A percentile compares a stretch with the other conserved stretches of the same genome.
phyloP scores from a whole-genome alignment of 37 sponge, comb jelly and placozoan species.

The Mnemiopsis leidyi region DNA sequence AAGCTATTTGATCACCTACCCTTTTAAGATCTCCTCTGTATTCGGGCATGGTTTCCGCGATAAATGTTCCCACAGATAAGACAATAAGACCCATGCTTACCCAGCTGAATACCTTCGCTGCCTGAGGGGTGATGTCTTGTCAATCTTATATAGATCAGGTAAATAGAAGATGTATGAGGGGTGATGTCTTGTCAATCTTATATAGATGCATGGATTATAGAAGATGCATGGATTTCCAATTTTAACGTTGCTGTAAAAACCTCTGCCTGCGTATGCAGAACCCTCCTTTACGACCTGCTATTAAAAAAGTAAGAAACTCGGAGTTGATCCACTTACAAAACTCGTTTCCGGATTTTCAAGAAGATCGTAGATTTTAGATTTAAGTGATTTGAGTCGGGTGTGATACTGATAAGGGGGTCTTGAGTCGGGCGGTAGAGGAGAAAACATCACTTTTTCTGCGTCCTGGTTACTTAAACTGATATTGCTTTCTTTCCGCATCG shows the following conservation, averaged over 20 bases:
- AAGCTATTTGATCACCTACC: too few species aligned
- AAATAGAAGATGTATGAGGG: not conserved
- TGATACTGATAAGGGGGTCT: not conserved
- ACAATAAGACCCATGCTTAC: conserved; percentile 30
- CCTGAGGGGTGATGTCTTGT: not conserved
- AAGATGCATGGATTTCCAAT: too few species aligned
- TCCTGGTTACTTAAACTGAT: not conserved
- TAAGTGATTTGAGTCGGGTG: not conserved
- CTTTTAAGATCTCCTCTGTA: conserved; percentile 29
- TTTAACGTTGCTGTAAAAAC: too few species aligned
- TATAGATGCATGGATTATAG: too few species aligned
- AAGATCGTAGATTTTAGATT: not conserved
- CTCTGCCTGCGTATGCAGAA: too few species aligned
- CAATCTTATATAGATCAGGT: too few species aligned
- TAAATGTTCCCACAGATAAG: conserved; percentile 23
- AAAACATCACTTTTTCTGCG: not conserved
- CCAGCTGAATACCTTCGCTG: conserved; percentile 64
- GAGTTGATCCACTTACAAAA: not conserved
- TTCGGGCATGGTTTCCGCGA: conserved; percentile 39
- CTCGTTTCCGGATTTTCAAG: conserved; percentile 44
- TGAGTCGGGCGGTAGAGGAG: not conserved
- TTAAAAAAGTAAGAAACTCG: too few species aligned
- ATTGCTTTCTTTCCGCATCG: not conserved
- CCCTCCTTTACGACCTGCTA: too few species aligned
- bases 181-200: not conserved